These are phyloP conservation scores for Zhuqinia jingwanae DNA, from an alignment of 2,888 invertebrate genomes.

Conservation along the genomic window DNA sequence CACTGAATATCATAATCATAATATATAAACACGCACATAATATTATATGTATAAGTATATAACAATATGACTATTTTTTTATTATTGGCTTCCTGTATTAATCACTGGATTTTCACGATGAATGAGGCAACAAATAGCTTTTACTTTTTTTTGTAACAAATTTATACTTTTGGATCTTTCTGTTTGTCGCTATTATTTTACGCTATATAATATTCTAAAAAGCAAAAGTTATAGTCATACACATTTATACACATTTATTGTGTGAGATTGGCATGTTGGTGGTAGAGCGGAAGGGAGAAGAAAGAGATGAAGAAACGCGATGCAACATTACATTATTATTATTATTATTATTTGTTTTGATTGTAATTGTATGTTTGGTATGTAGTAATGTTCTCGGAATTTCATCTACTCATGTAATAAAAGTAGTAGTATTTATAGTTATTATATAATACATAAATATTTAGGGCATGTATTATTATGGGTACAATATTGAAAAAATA, in stretches of 20 bases:
- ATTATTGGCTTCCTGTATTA: too few relatives aligned
- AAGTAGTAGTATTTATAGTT: background rate
- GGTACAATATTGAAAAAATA: background rate
- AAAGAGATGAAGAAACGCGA: background rate
- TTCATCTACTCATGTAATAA: conserved; percentile 1
- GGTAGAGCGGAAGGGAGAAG: background rate
- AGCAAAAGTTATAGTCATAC: background rate
- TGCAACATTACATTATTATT: background rate
- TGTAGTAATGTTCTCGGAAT: background rate
- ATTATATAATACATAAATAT: background rate
- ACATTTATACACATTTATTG: too few relatives aligned
- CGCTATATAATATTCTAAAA: too few relatives aligned
- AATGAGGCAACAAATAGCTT: too few relatives aligned
- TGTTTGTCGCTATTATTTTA: too few relatives aligned
- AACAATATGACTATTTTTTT: too few relatives aligned
- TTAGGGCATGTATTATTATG: background rate
- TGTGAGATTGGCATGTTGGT: background rate
- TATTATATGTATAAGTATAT: too few relatives aligned
- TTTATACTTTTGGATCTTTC: too few relatives aligned
- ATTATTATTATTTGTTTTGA: conserved; percentile 10
- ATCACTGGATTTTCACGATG: too few relatives aligned
- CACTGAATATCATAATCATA: background rate
- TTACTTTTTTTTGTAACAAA: too few relatives aligned
- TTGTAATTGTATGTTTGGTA: background rate
- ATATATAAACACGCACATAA: too few relatives aligned